Evolutionary conservation across 1,140 invertebrate genomes (phyloP), one percentile per base, ranked within the genome.

Genomic region (Metaphire vulgaris): DNA sequence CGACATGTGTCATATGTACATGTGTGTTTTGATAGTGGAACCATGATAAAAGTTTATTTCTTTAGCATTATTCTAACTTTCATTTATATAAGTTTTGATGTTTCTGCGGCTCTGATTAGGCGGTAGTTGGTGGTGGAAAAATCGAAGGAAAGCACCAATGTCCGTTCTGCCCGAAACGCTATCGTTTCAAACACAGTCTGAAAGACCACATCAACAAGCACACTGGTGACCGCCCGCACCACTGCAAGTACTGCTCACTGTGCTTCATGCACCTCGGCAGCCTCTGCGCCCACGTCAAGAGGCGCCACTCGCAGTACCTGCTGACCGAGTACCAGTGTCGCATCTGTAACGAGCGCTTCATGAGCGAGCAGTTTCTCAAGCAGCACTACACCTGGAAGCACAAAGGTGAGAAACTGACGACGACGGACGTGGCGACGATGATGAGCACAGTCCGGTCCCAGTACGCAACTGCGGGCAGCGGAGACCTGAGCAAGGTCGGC

Each of bases 201-300:
- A 77, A 77, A 67, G 76, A 77, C 33, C 76, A 77, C 72, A 77
- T 77, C 56, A 77, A 77, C 66, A 77, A 73, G 29, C 76, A 77
- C 72, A 77, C 76, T 15, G 76, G 76, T 15, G 69, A 69, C 16
- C 41, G 68, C 56, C 76, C 76, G n/a, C 76, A 77, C 72, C 71
- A 75, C 31, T 77, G 76, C 72, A 77, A 77, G 68, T 65, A 77
- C 72, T 77, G 76, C 67, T 29, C 34, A 1, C 56, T 68, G 33
- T 66, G 69, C 26, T 77, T 77, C 76, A 74, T 72, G n/a, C 72
- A 74, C 34, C 67, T 77, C 30, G 70, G 71, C 32, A 77, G 76
- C 67, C 72, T 77, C 28, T 77, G 76, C 66, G 70, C 56, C 71
- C 76, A 77, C 72, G 72, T 77, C 68, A 74, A 72, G n/a, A 34